Conservation (phyloP, 1,140 invertebrate species). For the Tyrophagus putrescentiae region DNA sequence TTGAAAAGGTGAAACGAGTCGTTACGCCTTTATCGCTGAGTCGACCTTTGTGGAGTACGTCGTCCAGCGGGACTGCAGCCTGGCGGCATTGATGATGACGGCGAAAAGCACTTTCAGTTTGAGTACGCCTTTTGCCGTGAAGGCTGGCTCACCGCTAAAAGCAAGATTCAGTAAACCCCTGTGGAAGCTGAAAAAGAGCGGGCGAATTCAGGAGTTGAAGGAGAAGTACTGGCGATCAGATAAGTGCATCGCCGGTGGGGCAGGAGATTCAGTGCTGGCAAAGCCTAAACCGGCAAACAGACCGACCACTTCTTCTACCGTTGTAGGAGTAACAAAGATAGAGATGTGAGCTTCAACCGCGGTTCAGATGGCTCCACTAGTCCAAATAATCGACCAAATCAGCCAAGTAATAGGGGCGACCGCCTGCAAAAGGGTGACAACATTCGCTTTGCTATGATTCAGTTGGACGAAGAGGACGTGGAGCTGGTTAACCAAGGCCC, state of each 20-base stretch:
- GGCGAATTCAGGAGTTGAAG: slow-evolving; percentile 33
- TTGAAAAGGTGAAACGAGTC: slow-evolving; percentile 56
- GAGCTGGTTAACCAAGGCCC: background rate
- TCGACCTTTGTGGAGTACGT: slow-evolving; percentile 63
- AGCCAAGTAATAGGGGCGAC: background rate
- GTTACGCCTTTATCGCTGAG: slow-evolving; percentile 66
- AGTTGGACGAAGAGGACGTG: slow-evolving; percentile 8
- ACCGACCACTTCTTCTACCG: background rate
- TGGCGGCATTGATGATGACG: slow-evolving; percentile 58
- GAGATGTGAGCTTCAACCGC: background rate
- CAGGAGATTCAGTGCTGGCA: slow-evolving; percentile 30
- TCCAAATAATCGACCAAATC: background rate
- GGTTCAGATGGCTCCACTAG: too few relatives aligned
- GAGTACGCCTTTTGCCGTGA: slow-evolving; percentile 37
- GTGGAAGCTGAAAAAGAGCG: slow-evolving; percentile 36
- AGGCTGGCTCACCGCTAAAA: slow-evolving; percentile 29
- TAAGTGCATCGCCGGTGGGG: slow-evolving; percentile 23
- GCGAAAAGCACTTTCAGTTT: slow-evolving; percentile 43
- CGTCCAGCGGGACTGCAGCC: slow-evolving; percentile 53
- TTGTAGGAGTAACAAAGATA: background rate
- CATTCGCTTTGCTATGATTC: slow-evolving; percentile 30
- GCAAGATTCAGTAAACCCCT: slow-evolving; percentile 37
- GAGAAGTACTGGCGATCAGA: slow-evolving; percentile 37
- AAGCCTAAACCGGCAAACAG: too few relatives aligned
- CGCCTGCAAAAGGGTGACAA: slow-evolving; percentile 25